A percentile compares a stretch with the other conserved stretches of the same genome.
Conservation (phyloP, 2,113 vertebrate species). For the Ibidorhyncha struthersii region DNA sequence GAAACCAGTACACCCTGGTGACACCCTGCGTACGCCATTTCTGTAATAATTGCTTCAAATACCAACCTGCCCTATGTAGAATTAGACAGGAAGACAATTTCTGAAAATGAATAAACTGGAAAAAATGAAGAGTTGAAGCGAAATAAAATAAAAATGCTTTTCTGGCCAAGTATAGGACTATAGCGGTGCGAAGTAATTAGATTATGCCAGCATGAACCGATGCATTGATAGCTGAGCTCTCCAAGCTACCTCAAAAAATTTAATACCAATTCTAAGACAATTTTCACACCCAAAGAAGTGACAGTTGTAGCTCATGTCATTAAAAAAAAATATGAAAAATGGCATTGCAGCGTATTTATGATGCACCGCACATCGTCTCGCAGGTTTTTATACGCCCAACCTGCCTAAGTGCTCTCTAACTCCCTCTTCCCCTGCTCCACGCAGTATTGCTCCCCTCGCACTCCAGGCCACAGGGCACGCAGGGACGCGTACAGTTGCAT, state of each 20-base stretch:
- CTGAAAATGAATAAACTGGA: background rate
- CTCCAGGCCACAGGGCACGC: background rate
- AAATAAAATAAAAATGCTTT: background rate
- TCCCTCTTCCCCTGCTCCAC: background rate
- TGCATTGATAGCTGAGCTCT: background rate
- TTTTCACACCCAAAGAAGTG: background rate
- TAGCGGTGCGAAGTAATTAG: background rate
- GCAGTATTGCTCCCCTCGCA: fast-evolving
- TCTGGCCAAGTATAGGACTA: background rate
- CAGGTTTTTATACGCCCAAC: no score
- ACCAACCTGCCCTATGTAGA: fast-evolving
- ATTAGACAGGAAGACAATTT: background rate
- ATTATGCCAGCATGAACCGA: background rate
- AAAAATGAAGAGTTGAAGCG: background rate
- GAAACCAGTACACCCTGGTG: background rate
- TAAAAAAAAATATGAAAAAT: background rate
- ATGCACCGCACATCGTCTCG: fast-evolving
- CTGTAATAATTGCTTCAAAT: background rate
- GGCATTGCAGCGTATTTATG: background rate
- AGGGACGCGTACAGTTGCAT: fast-evolving
- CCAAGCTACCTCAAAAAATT: background rate
- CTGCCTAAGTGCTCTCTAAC: fast-evolving
- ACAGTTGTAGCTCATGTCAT: background rate
- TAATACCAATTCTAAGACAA: background rate
- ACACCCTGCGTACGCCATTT: background rate